These are phyloP conservation scores for Artibeus lituratus DNA, from an alignment of 2,797 vertebrate genomes.

Conservation along the genomic window DNA sequence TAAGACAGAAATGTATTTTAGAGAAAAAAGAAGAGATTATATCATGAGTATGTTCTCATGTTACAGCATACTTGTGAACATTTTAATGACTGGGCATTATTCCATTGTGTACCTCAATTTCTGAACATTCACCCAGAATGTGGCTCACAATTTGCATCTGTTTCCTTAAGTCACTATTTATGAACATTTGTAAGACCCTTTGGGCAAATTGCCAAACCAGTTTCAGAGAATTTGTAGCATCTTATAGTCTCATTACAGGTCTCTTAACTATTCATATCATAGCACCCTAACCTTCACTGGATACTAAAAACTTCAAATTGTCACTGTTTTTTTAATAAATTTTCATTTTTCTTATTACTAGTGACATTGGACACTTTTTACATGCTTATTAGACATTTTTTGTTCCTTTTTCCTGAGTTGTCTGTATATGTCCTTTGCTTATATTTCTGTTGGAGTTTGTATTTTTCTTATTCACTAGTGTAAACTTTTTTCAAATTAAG, in stretches of 20 bases:
- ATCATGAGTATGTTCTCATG: neutral
- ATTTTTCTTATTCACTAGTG: neutral
- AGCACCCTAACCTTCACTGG: neutral
- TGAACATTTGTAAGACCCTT: neutral
- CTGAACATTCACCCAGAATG: neutral
- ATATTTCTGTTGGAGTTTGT: neutral
- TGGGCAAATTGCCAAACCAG: neutral
- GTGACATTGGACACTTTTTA: neutral
- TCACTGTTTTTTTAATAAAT: neutral
- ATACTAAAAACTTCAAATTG: neutral
- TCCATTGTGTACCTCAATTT: neutral
- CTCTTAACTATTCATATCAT: neutral
- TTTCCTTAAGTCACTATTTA: constrained; percentile 7
- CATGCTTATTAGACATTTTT: neutral
- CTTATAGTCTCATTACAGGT: neutral
- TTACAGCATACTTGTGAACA: neutral
- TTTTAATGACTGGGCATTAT: neutral
- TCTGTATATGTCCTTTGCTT: neutral
- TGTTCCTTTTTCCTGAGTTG: neutral
- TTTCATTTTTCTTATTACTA: neutral
- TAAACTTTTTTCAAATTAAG: neutral
- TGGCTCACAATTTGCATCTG: neutral
- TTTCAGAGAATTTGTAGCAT: neutral
- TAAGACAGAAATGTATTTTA: constrained; percentile 6
- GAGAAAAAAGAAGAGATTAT: constrained; percentile 7